Conservation (phyloP, 2,113 vertebrate species). For the Dunckerocampus dactyliophorus region DNA sequence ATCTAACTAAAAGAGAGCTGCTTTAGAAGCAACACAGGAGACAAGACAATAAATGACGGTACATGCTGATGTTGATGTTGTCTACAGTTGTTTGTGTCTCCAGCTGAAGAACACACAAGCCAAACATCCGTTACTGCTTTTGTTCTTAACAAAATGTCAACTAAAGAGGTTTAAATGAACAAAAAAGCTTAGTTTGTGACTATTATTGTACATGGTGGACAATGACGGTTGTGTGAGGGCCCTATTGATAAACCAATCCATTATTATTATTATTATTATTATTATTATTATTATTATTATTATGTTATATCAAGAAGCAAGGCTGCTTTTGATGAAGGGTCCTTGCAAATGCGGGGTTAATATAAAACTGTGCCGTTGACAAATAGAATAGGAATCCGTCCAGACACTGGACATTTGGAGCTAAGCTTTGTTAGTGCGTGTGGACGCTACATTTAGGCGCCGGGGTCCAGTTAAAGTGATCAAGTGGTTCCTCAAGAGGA, state of each 20-base stretch:
- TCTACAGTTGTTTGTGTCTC: conserved; percentile 50
- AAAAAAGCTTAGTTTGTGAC: background rate
- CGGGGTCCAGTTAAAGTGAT: conserved; percentile 27
- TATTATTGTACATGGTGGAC: background rate
- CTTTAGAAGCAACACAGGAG: no score
- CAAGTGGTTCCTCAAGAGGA: no score
- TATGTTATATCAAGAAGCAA: no score
- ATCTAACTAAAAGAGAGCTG: background rate
- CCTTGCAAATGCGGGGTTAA: no score
- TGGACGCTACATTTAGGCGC: conserved; percentile 50
- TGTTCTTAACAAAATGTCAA: conserved; percentile 5
- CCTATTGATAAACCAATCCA: background rate
- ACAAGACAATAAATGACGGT: conserved; percentile 3
- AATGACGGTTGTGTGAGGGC: background rate
- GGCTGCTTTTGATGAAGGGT: no score
- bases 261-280: no score
- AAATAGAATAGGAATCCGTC: background rate
- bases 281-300: no score
- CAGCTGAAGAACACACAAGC: conserved; percentile 6
- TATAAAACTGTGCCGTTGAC: background rate
- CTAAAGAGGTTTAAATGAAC: background rate
- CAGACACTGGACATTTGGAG: no score
- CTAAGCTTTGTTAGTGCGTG: background rate
- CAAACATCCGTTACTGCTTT: background rate
- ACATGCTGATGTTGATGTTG: conserved; percentile 3